These are phyloP conservation scores for Aethina tumida DNA, from an alignment of 1,140 invertebrate species.

Conservation along the genomic window DNA sequence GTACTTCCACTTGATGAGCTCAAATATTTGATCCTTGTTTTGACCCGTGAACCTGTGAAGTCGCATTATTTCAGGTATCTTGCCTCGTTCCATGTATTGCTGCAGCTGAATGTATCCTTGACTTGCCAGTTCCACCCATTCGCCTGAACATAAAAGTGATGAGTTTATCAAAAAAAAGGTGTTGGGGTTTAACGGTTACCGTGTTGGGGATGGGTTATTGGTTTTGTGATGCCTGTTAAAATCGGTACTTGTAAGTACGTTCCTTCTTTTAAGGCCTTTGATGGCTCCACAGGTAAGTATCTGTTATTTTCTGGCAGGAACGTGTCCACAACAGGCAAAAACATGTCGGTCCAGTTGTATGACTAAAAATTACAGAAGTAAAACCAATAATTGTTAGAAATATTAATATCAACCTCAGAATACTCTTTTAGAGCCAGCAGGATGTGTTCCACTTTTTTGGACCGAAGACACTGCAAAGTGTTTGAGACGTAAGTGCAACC, in stretches of 20 bases:
- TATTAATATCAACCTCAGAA: slow-evolving; percentile 38
- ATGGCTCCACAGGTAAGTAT: slow-evolving; percentile 42
- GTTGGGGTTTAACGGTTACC: slow-evolving; percentile 7
- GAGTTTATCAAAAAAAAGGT: background rate
- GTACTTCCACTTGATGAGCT: slow-evolving; percentile 44
- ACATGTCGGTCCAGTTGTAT: slow-evolving; percentile 41
- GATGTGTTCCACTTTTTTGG: slow-evolving; percentile 43
- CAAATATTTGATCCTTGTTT: slow-evolving; percentile 29
- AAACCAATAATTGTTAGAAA: slow-evolving; percentile 4
- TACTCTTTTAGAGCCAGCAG: slow-evolving; percentile 47
- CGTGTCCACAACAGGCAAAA: slow-evolving; percentile 47
- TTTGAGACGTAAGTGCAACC: slow-evolving; percentile 37
- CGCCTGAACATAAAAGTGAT: slow-evolving; percentile 25
- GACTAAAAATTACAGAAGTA: slow-evolving; percentile 11
- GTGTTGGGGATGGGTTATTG: slow-evolving; percentile 21
- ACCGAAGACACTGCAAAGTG: slow-evolving; percentile 51
- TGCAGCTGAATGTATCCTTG: slow-evolving; percentile 39
- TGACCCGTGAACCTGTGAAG: slow-evolving; percentile 31
- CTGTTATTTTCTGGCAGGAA: slow-evolving; percentile 44
- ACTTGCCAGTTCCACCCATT: slow-evolving; percentile 41
- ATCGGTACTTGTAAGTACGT: slow-evolving; percentile 41
- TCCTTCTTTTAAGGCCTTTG: slow-evolving; percentile 37
- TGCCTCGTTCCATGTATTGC: slow-evolving; percentile 39
- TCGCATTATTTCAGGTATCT: slow-evolving; percentile 39
- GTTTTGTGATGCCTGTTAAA: slow-evolving; percentile 47